These are phyloP conservation scores for Pantherophis alleghaniensis DNA, from an alignment of 2,797 vertebrate genomes.

Conservation along the genomic window DNA sequence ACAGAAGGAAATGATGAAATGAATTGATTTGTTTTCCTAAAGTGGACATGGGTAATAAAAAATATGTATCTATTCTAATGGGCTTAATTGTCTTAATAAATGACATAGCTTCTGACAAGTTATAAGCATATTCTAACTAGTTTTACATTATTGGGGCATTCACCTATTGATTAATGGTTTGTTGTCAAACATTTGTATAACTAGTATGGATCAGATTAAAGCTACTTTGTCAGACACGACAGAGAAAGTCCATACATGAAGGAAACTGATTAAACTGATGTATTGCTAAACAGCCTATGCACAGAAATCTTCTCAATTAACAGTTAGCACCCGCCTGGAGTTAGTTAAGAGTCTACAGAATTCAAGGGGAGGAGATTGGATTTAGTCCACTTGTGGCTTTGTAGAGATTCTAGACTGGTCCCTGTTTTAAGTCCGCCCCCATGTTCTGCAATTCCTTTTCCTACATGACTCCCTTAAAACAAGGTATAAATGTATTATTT, in stretches of 20 bases:
- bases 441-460: not conserved
- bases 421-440: not conserved
- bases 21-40: conserved; percentile 2
- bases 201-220: conserved; percentile 58
- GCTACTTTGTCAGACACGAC: not conserved
- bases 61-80: conserved; percentile 41
- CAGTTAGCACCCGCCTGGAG: not conserved
- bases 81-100: conserved; percentile 36
- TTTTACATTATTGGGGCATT: conserved; percentile 52
- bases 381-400: not conserved
- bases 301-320: not conserved
- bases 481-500: conserved; percentile 60
- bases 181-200: conserved; percentile 52
- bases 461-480: conserved; percentile 53
- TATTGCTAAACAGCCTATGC: not conserved
- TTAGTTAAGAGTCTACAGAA: not conserved
- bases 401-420: not conserved
- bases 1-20: not conserved
- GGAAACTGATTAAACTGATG: not conserved
- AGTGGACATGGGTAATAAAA: not conserved
- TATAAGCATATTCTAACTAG: conserved; percentile 49
- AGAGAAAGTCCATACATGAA: not conserved
- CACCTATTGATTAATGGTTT: conserved; percentile 57
- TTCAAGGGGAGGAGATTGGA: not conserved
- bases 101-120: conserved; percentile 41